phyloP scores from a whole-genome alignment of 1,140 invertebrate genomes.

The Stenopsyche tienmushanensis region DNA sequence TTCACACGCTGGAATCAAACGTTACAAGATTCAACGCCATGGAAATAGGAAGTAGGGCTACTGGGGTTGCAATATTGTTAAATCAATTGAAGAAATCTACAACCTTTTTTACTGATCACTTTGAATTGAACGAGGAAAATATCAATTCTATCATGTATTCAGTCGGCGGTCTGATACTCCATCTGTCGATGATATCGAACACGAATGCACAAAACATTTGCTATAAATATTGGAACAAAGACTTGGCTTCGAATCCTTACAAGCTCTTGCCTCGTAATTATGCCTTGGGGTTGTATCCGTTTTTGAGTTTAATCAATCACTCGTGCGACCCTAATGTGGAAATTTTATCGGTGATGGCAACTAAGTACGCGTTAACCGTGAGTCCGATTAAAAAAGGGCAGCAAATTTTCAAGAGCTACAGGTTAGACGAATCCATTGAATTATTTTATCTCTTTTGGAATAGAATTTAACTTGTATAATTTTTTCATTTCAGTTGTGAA shows the following conservation, averaged over 20 bases:
- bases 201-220: slow-evolving; percentile 82
- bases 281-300: slow-evolving; percentile 68
- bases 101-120: slow-evolving; percentile 54
- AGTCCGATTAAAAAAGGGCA: slow-evolving; percentile 67
- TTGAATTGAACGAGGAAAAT: too few relatives aligned
- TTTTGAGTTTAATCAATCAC: slow-evolving; percentile 86
- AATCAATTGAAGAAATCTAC: slow-evolving; percentile 65
- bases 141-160: slow-evolving; percentile 44
- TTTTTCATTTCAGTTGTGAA: too few relatives aligned
- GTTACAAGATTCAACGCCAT: slow-evolving; percentile 62
- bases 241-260: too few relatives aligned
- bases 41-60: slow-evolving; percentile 75
- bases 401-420: slow-evolving; percentile 68
- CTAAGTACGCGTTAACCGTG: slow-evolving; percentile 60
- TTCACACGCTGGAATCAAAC: slow-evolving; percentile 76
- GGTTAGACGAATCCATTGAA: too few relatives aligned
- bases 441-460: not conserved
- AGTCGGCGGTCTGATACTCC: slow-evolving; percentile 61
- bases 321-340: slow-evolving; percentile 91
- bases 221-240: slow-evolving; percentile 51
- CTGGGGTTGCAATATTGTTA: slow-evolving; percentile 67
- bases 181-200: slow-evolving; percentile 77
- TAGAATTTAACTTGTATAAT: too few relatives aligned
- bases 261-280: too few relatives aligned
- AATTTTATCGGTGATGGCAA: too few relatives aligned